A percentile compares a stretch with the other conserved stretches of the same genome.
Conservation (phyloP, 1,140 invertebrate species). For the Drosophila takahashii region DNA sequence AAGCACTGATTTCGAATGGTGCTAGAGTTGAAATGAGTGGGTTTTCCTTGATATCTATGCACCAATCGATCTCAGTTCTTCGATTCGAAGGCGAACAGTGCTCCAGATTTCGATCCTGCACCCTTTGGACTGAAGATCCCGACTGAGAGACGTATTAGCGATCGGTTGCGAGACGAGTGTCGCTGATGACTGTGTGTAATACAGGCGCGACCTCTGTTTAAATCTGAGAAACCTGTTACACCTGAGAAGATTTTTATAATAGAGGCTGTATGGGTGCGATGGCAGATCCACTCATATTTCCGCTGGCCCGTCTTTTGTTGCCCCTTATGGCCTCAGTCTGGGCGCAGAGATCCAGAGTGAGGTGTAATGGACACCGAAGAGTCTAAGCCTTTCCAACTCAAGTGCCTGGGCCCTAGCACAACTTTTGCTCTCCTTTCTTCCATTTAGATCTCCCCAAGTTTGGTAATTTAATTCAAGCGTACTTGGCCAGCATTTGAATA, state of each 20-base stretch:
- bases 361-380: slow-evolving; percentile 50
- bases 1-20: slow-evolving; percentile 83
- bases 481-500: slow-evolving; percentile 67
- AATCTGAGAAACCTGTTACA: slow-evolving; percentile 82
- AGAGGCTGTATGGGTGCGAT: slow-evolving; percentile 37
- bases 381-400: slow-evolving; percentile 51
- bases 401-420: slow-evolving; percentile 35
- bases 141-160: slow-evolving; percentile 30
- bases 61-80: slow-evolving; percentile 83
- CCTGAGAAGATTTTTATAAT: slow-evolving; percentile 80
- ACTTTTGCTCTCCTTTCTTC: slow-evolving; percentile 63
- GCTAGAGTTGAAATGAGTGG: slow-evolving; percentile 66
- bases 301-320: slow-evolving; percentile 46
- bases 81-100: slow-evolving; percentile 58
- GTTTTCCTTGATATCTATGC: slow-evolving; percentile 67
- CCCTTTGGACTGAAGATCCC: slow-evolving; percentile 4
- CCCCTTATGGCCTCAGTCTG: slow-evolving; percentile 21
- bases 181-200: slow-evolving; percentile 58
- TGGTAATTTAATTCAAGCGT: slow-evolving; percentile 82
- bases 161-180: slow-evolving; percentile 54
- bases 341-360: slow-evolving; percentile 8
- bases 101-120: slow-evolving; percentile 2
- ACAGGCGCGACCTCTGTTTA: slow-evolving; percentile 59
- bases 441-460: slow-evolving; percentile 55
- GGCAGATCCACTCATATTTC: slow-evolving; percentile 74